Base-by-base conservation (phyloP, 2,888 invertebrate species). In the Drosophila nigricruria region DNA sequence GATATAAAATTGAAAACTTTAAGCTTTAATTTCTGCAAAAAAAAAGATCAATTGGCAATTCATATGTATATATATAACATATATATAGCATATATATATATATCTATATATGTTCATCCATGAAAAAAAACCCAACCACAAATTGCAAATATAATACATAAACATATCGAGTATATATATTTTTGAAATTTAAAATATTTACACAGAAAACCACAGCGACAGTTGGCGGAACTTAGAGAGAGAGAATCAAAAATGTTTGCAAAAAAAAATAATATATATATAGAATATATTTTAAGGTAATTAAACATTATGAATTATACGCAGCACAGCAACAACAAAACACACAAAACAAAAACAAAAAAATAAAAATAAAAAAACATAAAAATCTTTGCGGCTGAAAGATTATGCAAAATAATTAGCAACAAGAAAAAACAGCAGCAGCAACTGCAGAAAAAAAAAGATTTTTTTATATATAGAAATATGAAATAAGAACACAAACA, bases 101-200 rank as follows among this genome's bases (percentile, higher is more conserved):
- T 16, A n/a, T 36, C 3, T 38, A 9, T 38, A n/a, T 38, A 38
- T n/a, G n/a, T n/a, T n/a, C n/a, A n/a, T 8, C 6, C 1, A 38
- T n/a, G n/a, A n/a, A 38, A 38, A 50, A 52, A 45, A 42, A 45
- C 30, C 9, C 5, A 30, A 36, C 40, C 40, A 50, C 30, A 18
- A 1, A 14, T 20, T 14, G 42, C 20, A 61, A 25, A 16, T 27
- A 36, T 14, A 9, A 27, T 54, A 18, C 27, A 36, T 40, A 61
- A 42, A 53, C 38, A 57, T 18, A 12, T n/a, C 18, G 27, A 62
- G 62, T n/a, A n/a, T n/a, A 30, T 70, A 70, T 82, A 73, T 83
- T 71, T 76, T 70, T 77, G 43, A 73, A 62, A 54, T 65, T 61
- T 47, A n/a, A 42, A 62, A 59, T 70, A 82, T 80, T 34, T 77